Percentiles rank a stretch among this genome's conserved stretches.
These are phyloP conservation scores for Microdon myrmicae DNA, from an alignment of 2,888 invertebrate species.

Conservation along the genomic window DNA sequence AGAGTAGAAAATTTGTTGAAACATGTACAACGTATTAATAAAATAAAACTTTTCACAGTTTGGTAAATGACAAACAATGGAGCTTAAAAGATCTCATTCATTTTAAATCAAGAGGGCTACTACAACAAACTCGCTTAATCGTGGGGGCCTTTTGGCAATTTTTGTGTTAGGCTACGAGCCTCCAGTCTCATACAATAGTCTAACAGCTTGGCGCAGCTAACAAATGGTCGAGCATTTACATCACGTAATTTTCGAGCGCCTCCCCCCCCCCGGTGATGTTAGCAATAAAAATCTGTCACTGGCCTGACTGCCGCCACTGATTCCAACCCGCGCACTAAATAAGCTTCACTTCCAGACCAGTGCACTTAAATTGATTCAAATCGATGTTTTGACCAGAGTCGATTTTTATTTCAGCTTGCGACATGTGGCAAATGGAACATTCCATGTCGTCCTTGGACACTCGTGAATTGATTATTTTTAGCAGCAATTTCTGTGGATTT, in stretches of 20 bases:
- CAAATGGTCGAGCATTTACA: constrained; percentile 19
- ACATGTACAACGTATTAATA: no score
- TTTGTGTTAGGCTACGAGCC: constrained; percentile 6
- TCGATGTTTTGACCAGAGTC: constrained; percentile 44
- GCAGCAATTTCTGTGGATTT: constrained; percentile 46
- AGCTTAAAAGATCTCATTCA: no score
- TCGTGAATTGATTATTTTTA: constrained; percentile 49
- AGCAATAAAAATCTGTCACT: constrained; percentile 45
- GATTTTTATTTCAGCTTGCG: constrained; percentile 16
- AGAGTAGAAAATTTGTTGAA: no score
- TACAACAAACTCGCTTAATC: no score
- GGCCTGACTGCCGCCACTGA: constrained; percentile 36
- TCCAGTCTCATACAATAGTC: background rate
- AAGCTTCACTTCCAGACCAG: constrained; percentile 48
- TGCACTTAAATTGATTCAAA: constrained; percentile 49
- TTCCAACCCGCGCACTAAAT: constrained; percentile 38
- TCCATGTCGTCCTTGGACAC: background rate
- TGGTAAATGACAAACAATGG: no score
- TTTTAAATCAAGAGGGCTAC: no score
- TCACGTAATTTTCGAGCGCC: constrained; percentile 6
- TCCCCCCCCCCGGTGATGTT: background rate
- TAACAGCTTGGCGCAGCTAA: constrained; percentile 4
- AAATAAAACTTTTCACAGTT: no score
- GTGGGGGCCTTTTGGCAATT: background rate
- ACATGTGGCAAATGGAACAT: no score